Evolutionary conservation across 2,888 invertebrate species (phyloP).

Genomic region (Nymphalis c-album): DNA sequence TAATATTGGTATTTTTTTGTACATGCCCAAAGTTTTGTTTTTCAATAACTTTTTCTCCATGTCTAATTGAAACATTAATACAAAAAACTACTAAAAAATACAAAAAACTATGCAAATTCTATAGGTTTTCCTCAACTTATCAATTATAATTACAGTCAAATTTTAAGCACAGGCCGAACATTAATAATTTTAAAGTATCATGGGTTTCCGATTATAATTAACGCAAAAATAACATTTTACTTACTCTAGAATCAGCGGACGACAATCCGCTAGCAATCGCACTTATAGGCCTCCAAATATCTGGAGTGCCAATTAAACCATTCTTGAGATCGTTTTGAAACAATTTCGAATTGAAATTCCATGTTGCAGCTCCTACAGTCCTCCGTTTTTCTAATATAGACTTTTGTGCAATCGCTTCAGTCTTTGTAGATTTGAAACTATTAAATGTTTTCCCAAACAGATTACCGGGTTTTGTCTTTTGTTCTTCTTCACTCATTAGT

Average conservation of each 20-base stretch:
- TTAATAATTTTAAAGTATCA: too few species aligned
- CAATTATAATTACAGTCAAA: too few species aligned
- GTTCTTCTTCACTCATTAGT: slow-evolving; percentile 70
- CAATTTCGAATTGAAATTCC: slow-evolving; percentile 84
- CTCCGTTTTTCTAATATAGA: slow-evolving; percentile 83
- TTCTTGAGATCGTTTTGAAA: slow-evolving; percentile 83
- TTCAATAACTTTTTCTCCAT: too few species aligned
- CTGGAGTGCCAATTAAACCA: slow-evolving; percentile 83
- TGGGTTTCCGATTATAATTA: too few species aligned
- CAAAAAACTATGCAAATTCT: too few species aligned
- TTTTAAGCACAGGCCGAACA: too few species aligned
- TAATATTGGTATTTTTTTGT: too few species aligned
- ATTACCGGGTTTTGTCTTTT: slow-evolving; percentile 68
- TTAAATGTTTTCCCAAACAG: slow-evolving; percentile 77
- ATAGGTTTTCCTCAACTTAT: too few species aligned
- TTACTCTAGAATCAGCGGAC: slow-evolving; percentile 78
- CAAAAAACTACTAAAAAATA: too few species aligned
- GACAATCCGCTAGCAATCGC: slow-evolving; percentile 84
- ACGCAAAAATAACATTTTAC: slow-evolving; percentile 36
- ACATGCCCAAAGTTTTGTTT: too few species aligned
- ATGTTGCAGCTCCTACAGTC: slow-evolving; percentile 85
- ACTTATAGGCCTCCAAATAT: slow-evolving; percentile 85
- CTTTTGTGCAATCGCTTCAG: slow-evolving; percentile 71
- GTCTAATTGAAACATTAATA: too few species aligned
- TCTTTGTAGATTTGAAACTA: slow-evolving; percentile 72